Conservation (phyloP, 37 sponge, comb jelly and placozoan species). For the Axinella damicornis region DNA sequence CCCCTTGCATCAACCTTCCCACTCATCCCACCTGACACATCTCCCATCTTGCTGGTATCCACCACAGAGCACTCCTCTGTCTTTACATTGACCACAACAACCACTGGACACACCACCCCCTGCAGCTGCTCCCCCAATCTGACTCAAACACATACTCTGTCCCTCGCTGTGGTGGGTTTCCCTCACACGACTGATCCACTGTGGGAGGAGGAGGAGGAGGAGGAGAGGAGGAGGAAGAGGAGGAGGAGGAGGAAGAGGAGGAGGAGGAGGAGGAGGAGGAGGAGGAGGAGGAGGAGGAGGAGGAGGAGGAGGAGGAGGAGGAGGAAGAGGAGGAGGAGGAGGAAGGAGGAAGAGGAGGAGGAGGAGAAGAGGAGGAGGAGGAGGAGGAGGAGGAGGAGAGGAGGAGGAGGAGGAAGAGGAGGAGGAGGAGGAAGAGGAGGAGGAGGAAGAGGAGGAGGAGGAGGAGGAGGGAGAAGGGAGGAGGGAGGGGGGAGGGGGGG, state of each 20-base stretch:
- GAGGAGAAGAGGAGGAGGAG: neutral
- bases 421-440: neutral
- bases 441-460: slow-evolving; percentile 1
- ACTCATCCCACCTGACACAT: slow-evolving; percentile 73
- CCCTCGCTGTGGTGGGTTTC: slow-evolving; percentile 39
- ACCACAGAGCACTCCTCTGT: slow-evolving; percentile 56
- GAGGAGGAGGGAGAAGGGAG: neutral
- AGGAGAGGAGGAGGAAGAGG: neutral
- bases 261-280: neutral
- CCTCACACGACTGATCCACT: neutral
- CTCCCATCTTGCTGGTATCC: slow-evolving; percentile 25
- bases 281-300: neutral
- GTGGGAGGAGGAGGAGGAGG: neutral
- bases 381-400: neutral
- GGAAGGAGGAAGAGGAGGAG: neutral
- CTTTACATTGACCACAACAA: slow-evolving; percentile 73
- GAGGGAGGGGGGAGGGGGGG: no score
- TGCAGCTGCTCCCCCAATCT: slow-evolving; percentile 90
- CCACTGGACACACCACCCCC: slow-evolving; percentile 66
- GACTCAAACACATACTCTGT: slow-evolving; percentile 70
- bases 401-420: neutral
- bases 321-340: neutral
- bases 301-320: neutral
- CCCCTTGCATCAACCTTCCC: slow-evolving; percentile 49
- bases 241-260: neutral